phyloP scores from a whole-genome alignment of 2,797 vertebrate species.

The Zonotrichia albicollis region DNA sequence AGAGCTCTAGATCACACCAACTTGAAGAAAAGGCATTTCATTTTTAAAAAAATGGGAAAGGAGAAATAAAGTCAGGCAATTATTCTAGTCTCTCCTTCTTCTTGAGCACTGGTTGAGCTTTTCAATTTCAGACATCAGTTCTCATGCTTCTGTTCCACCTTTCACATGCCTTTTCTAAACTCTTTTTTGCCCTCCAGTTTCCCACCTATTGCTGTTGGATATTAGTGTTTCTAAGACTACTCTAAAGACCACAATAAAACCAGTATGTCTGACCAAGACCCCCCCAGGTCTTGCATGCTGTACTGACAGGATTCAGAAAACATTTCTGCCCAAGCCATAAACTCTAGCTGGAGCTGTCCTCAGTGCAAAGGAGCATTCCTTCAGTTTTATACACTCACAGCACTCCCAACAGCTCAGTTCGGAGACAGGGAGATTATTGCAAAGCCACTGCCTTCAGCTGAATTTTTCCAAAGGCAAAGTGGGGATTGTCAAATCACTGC shows the following conservation, averaged over 20 bases:
- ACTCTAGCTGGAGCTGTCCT: neutral
- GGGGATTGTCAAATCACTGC: neutral
- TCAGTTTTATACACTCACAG: neutral
- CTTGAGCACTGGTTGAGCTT: neutral
- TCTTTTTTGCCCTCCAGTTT: neutral
- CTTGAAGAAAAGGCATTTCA: neutral
- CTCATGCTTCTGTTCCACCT: neutral
- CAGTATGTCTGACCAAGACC: neutral
- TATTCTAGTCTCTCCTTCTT: neutral
- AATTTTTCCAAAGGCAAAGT: neutral
- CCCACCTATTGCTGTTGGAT: neutral
- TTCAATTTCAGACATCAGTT: neutral
- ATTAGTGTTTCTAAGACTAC: neutral
- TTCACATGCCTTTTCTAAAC: neutral
- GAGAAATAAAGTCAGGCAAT: neutral
- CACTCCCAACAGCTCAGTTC: neutral
- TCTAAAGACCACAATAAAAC: neutral
- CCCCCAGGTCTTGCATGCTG: fast-evolving
- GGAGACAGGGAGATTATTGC: neutral
- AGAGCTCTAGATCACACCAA: neutral
- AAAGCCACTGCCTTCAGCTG: neutral
- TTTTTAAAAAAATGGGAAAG: fast-evolving
- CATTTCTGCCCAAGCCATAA: neutral
- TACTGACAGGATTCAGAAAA: neutral
- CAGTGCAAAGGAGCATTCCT: neutral